Percentiles rank a stretch among this genome's conserved stretches.
Evolutionary conservation across 2,113 vertebrate species (phyloP).

Genomic region (Quiscalus mexicanus): DNA sequence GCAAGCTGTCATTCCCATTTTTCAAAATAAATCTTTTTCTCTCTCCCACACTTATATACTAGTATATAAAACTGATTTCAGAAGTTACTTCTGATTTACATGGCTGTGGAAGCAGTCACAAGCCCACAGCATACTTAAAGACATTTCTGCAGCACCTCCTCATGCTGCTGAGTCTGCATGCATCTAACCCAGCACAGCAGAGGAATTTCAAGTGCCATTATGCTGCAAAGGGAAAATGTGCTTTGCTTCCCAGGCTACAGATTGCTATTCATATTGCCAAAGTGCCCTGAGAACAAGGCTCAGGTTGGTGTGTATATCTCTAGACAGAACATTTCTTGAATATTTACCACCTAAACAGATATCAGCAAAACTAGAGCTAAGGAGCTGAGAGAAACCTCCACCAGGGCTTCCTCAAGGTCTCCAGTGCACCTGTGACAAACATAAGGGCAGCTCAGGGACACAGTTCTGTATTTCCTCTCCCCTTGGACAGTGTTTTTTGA

Average conservation of each 20-base stretch:
- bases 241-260: background rate
- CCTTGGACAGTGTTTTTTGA: background rate
- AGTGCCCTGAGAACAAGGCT: background rate
- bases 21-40: background rate
- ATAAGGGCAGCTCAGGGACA: background rate
- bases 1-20: background rate
- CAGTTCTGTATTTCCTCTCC: background rate
- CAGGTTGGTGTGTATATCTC: background rate
- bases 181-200: background rate
- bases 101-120: background rate
- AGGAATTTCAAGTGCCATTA: slow-evolving; percentile 33
- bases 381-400: background rate
- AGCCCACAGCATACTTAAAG: background rate
- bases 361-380: background rate
- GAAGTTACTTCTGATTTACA: slow-evolving; percentile 28
- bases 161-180: background rate
- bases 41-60: background rate
- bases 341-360: background rate
- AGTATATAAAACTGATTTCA: slow-evolving; percentile 14
- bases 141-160: background rate
- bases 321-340: background rate
- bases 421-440: background rate
- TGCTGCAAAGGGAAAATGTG: background rate
- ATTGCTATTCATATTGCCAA: background rate
- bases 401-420: background rate